Conservation (phyloP, 2,797 vertebrate species). For the Catostomus latipinnis region DNA sequence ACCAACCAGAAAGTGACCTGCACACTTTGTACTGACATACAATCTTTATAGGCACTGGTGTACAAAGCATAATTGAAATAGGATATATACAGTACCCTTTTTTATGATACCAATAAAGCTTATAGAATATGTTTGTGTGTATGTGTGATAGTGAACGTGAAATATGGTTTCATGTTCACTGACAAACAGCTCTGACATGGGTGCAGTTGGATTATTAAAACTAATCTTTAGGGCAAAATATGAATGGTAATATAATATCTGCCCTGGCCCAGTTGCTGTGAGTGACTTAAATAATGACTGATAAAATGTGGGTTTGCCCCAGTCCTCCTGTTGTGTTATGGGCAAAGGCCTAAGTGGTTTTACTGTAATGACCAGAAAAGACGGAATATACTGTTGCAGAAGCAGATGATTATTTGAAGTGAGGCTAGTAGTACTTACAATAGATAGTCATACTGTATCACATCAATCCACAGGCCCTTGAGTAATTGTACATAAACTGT, state of each 20-base stretch:
- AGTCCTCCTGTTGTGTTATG: background rate
- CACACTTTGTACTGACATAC: too few relatives aligned
- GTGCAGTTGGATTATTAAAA: slow-evolving; percentile 62
- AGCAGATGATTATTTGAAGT: slow-evolving; percentile 45
- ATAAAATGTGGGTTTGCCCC: slow-evolving; percentile 47
- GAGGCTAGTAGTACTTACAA: background rate
- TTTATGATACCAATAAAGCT: too few relatives aligned
- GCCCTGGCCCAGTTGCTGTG: slow-evolving; percentile 58
- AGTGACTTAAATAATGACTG: slow-evolving; percentile 15
- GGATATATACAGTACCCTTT: too few relatives aligned
- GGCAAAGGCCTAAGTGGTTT: slow-evolving; percentile 27
- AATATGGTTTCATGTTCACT: too few relatives aligned
- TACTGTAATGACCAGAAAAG: slow-evolving; percentile 32
- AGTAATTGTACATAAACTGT: background rate
- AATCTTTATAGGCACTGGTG: too few relatives aligned
- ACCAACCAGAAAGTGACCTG: too few relatives aligned
- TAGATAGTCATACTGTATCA: background rate
- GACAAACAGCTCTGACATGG: slow-evolving; percentile 48
- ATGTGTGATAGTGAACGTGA: too few relatives aligned
- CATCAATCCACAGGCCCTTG: background rate
- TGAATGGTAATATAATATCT: slow-evolving; percentile 51
- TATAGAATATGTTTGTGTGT: too few relatives aligned
- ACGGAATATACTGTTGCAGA: slow-evolving; percentile 20
- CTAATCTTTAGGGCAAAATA: slow-evolving; percentile 55
- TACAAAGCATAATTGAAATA: too few relatives aligned